A percentile compares a stretch with the other conserved stretches of the same genome.
These are phyloP conservation scores for Passer domesticus DNA, from an alignment of 2,113 vertebrate genomes.

Conservation along the genomic window DNA sequence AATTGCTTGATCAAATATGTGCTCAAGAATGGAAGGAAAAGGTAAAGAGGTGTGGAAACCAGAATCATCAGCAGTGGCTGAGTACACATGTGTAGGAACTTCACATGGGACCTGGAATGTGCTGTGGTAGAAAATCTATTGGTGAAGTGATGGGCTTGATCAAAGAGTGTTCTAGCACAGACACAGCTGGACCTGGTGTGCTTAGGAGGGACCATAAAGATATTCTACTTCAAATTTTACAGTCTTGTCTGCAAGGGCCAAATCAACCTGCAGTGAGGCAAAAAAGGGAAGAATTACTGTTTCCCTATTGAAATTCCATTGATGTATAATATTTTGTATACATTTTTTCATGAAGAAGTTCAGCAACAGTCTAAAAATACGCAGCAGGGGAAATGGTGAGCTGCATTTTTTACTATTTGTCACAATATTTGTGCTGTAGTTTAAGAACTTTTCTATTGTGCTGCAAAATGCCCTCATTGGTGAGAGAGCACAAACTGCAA, in stretches of 20 bases:
- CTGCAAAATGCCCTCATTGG: not conserved
- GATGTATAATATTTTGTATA: not conserved
- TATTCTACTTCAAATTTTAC: not conserved
- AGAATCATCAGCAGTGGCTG: not conserved
- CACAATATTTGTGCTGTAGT: slow-evolving; percentile 3
- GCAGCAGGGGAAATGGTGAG: not conserved
- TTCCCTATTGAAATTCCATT: not conserved
- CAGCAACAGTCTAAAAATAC: not conserved
- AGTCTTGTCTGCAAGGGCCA: not conserved
- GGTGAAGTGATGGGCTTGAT: not conserved
- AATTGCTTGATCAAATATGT: not conserved
- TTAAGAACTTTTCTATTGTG: not conserved
- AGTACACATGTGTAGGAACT: not conserved
- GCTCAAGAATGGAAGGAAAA: not conserved
- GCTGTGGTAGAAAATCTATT: not conserved
- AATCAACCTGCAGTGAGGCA: not conserved
- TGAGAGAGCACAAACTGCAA: not conserved
- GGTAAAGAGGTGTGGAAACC: not conserved
- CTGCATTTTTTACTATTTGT: not conserved
- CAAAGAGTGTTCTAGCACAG: not conserved
- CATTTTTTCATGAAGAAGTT: not conserved
- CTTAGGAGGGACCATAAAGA: not conserved
- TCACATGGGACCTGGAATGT: not conserved
- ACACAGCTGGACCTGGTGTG: not conserved
- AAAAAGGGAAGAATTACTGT: not conserved